Base-by-base conservation (phyloP, 64 coral and sea anemone genomes). In the Anthopleura sola region DNA sequence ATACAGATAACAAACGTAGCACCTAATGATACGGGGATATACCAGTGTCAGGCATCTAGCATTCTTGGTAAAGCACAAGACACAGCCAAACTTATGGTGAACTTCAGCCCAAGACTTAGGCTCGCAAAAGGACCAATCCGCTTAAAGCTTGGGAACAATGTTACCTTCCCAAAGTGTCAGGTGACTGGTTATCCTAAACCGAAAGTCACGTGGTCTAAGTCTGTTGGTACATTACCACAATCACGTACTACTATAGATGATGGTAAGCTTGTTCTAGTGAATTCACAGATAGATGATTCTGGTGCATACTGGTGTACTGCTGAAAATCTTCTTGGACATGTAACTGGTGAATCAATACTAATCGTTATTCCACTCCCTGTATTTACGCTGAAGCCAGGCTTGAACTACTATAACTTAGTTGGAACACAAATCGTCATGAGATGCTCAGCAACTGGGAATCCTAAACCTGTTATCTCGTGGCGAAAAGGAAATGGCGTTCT, bases 391-490 rank as follows among this genome's bases (percentile, higher is more conserved):
- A 71, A 71, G 33, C 68, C 68, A 34, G 24, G 13, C 17, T 6
- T 21, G 33, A 29, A 6, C 0, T 71, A 71, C 15, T 29, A 34
- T 29, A 18, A n/a, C 33, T 34, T n/a, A 29, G 68, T n/a, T 71
- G 68, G 24, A 12, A 29, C 20, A n/a, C 2, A 18, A 71, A 0
- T 71, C 0, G 24, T 14, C 9, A 0, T 71, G 0, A 71, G n/a
- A 2, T 71, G 68, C 24, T 29, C 24, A 17, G 66, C 62, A 8
- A 57, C 40, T 3, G 88, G 88, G 21, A 57, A 84, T 33, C 88
- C 88, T 3, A 15, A 51, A 15, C 88, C 88, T 6, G 80, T 21
- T 37, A 49, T 84, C 11, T 83, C 81, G 3, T 90, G 82, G 88
- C 82, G 24, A 74, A 84, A 77, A 85, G 19, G 20, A 36, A 46